A percentile compares a stretch with the other conserved stretches of the same genome.
Evolutionary conservation across 2,888 invertebrate genomes (phyloP).

Genomic region (Nineta flava): DNA sequence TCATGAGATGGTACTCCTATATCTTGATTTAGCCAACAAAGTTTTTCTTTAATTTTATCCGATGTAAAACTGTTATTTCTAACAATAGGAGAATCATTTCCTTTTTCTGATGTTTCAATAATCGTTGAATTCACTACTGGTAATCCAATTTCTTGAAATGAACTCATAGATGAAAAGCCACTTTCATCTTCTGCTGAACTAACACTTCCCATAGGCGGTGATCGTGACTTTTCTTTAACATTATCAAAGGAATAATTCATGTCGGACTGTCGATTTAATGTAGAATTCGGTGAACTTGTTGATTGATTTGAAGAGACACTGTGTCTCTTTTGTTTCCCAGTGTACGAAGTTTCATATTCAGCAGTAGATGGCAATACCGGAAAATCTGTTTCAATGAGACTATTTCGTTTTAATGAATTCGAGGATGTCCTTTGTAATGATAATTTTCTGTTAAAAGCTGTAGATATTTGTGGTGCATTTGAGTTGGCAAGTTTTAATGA

Average conservation of each 20-base stretch:
- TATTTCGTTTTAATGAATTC: conserved; percentile 1
- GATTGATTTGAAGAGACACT: conserved; percentile 3
- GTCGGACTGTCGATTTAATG: not conserved
- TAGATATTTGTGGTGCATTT: conserved; percentile 16
- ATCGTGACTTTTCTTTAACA: conserved; percentile 14
- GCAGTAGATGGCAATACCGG: not conserved
- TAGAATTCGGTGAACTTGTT: conserved; percentile 8
- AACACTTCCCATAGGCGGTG: conserved; percentile 20
- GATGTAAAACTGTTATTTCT: not conserved
- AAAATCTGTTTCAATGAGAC: conserved; percentile 1
- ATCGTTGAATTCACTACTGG: conserved; percentile 25
- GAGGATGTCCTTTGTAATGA: conserved; percentile 19
- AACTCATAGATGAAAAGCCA: conserved; percentile 73
- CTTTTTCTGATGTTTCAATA: conserved; percentile 10
- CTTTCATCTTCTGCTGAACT: conserved; percentile 57
- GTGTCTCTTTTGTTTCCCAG: not conserved
- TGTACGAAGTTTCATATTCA: not conserved
- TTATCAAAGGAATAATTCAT: not conserved
- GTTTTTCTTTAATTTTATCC: conserved; percentile 8
- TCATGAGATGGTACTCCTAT: conserved; percentile 8
- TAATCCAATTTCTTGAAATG: conserved; percentile 66
- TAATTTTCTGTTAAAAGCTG: conserved; percentile 23
- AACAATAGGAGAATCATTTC: conserved; percentile 11
- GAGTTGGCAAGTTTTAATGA: conserved; percentile 10
- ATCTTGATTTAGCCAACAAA: conserved; percentile 9